A percentile compares a stretch with the other conserved stretches of the same genome.
Evolutionary conservation across 2,797 vertebrate species (phyloP).

Genomic region (Hozukius guyotensis): DNA sequence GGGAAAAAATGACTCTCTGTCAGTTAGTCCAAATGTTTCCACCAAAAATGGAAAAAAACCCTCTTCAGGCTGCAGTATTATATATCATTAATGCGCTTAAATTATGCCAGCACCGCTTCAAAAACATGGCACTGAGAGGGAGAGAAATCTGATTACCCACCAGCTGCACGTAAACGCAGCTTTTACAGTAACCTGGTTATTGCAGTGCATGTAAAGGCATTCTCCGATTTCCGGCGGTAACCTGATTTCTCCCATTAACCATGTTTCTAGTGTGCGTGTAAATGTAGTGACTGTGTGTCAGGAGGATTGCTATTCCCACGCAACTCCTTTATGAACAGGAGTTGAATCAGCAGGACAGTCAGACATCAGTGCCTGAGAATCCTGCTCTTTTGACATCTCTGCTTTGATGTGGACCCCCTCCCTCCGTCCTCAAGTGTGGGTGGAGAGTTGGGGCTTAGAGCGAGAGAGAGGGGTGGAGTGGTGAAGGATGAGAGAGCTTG

Average conservation of each 20-base stretch:
- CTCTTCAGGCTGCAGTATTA: slow-evolving; percentile 16
- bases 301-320: slow-evolving; percentile 66
- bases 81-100: slow-evolving; percentile 20
- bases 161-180: slow-evolving; percentile 31
- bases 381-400: slow-evolving; percentile 70
- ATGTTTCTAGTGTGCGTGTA: slow-evolving; percentile 29
- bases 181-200: slow-evolving; percentile 48
- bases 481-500: slow-evolving; percentile 64
- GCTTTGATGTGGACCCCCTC: slow-evolving; percentile 81
- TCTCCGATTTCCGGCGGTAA: slow-evolving; percentile 37
- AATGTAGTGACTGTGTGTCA: slow-evolving; percentile 45
- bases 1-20: neutral
- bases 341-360: slow-evolving; percentile 75
- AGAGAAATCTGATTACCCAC: slow-evolving; percentile 34
- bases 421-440: slow-evolving; percentile 68
- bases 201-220: slow-evolving; percentile 25
- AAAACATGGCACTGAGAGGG: slow-evolving; percentile 26
- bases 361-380: slow-evolving; percentile 74
- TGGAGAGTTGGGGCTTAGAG: slow-evolving; percentile 65
- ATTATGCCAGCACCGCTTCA: slow-evolving; percentile 23
- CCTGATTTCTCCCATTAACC: slow-evolving; percentile 46
- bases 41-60: slow-evolving; percentile 12
- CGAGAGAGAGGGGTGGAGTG: slow-evolving; percentile 54
- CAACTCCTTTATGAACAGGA: slow-evolving; percentile 64
- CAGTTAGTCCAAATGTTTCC: slow-evolving; percentile 27